phyloP scores from a whole-genome alignment of 2,797 vertebrate species.

The Cynopterus sphinx region DNA sequence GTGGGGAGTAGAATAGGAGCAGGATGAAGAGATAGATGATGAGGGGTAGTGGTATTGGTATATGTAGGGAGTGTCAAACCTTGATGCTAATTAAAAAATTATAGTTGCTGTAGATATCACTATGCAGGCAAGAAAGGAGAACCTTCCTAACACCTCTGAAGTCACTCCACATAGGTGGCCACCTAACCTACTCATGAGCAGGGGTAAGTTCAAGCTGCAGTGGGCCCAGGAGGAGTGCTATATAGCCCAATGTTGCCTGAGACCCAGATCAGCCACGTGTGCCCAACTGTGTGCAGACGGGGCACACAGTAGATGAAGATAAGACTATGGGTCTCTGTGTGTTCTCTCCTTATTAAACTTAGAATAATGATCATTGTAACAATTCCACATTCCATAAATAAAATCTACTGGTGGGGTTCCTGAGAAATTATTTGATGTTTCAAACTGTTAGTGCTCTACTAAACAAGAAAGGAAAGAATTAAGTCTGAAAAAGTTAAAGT shows the following conservation, averaged over 20 bases:
- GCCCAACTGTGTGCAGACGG: background rate
- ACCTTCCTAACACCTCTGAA: background rate
- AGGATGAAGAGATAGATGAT: background rate
- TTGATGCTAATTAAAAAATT: background rate
- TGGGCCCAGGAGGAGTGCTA: background rate
- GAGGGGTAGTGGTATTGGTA: no score
- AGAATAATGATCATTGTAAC: background rate
- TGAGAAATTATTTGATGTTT: background rate
- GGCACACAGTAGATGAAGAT: background rate
- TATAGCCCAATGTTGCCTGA: background rate
- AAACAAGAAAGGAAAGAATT: constrained; percentile 2
- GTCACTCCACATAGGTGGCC: background rate
- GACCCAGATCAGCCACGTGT: background rate
- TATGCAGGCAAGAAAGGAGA: background rate
- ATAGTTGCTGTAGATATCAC: background rate
- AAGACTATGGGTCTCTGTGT: background rate
- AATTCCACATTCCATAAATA: background rate
- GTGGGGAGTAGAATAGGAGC: background rate
- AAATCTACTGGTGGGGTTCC: background rate
- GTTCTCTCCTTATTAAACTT: background rate
- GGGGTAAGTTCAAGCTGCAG: background rate
- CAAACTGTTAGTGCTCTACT: background rate
- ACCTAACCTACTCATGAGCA: background rate
- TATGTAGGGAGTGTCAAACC: no score
- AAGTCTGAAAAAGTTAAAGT: background rate